These are phyloP conservation scores for Pogonomyrmex californicus DNA, from an alignment of 1,140 invertebrate species.

Conservation along the genomic window DNA sequence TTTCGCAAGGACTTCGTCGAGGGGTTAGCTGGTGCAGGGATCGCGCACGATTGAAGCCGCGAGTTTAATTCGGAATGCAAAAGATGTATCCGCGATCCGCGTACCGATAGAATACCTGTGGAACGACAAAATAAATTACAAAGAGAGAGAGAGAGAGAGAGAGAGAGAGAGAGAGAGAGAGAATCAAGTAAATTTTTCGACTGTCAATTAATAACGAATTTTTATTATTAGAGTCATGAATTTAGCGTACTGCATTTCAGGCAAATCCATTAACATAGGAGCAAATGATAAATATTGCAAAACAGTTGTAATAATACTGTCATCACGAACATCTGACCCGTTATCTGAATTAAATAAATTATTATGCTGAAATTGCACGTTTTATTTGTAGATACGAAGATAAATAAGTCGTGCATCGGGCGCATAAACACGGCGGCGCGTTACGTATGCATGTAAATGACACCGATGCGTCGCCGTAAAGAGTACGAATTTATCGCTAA, in stretches of 20 bases:
- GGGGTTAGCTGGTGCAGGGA: neutral
- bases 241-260: neutral
- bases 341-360: neutral
- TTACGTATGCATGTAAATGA: slow-evolving; percentile 18
- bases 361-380: neutral
- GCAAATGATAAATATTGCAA: neutral
- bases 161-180: neutral
- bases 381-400: neutral
- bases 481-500: slow-evolving; percentile 67
- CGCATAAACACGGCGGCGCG: neutral
- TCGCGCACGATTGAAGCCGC: slow-evolving; percentile 21
- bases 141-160: neutral
- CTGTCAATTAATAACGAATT: neutral
- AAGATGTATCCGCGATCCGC: neutral
- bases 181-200: neutral
- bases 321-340: neutral
- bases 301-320: neutral
- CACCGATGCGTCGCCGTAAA: neutral
- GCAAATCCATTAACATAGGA: neutral
- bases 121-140: neutral
- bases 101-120: neutral
- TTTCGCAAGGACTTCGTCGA: slow-evolving; percentile 69
- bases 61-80: slow-evolving; percentile 16
- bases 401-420: slow-evolving; percentile 20
- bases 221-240: neutral